Evolutionary conservation across 1,140 invertebrate species (phyloP).

Genomic region (Andricus grossulariae): DNA sequence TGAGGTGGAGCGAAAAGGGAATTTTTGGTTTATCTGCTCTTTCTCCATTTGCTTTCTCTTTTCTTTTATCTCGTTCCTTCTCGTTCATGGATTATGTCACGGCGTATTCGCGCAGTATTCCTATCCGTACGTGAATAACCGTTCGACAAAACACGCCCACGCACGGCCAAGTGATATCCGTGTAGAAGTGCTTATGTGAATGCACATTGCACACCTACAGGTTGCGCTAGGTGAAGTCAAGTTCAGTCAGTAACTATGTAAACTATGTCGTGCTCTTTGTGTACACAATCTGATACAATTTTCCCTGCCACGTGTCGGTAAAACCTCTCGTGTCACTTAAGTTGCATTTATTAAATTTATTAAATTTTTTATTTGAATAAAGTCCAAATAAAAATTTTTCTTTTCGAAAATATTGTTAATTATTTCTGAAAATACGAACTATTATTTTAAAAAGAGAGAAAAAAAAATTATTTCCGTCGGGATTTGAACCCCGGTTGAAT

Average conservation of each 20-base stretch:
- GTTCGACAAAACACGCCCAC: slow-evolving; percentile 27
- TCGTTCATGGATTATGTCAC: neutral
- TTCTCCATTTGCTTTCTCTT: neutral
- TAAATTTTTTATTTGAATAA: no score
- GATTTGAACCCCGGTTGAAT: no score
- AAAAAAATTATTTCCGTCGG: no score
- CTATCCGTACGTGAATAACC: slow-evolving; percentile 13
- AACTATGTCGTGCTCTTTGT: slow-evolving; percentile 28
- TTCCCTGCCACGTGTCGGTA: slow-evolving; percentile 14
- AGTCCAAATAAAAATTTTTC: neutral
- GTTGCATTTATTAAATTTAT: no score
- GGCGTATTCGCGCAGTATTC: neutral
- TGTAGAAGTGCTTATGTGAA: slow-evolving; percentile 4
- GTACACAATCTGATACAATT: neutral
- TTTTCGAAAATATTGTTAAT: neutral
- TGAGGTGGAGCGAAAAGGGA: no score
- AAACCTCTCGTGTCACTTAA: neutral
- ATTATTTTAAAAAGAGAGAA: neutral
- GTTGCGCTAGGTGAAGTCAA: slow-evolving; percentile 35
- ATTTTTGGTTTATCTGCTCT: no score
- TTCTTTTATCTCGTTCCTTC: neutral
- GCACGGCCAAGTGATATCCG: slow-evolving; percentile 20
- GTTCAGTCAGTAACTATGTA: slow-evolving; percentile 36
- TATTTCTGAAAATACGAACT: neutral
- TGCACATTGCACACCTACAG: slow-evolving; percentile 7